These are phyloP conservation scores for Mesochorus sp. DNA, from an alignment of 2,888 invertebrate species.

Conservation along the genomic window DNA sequence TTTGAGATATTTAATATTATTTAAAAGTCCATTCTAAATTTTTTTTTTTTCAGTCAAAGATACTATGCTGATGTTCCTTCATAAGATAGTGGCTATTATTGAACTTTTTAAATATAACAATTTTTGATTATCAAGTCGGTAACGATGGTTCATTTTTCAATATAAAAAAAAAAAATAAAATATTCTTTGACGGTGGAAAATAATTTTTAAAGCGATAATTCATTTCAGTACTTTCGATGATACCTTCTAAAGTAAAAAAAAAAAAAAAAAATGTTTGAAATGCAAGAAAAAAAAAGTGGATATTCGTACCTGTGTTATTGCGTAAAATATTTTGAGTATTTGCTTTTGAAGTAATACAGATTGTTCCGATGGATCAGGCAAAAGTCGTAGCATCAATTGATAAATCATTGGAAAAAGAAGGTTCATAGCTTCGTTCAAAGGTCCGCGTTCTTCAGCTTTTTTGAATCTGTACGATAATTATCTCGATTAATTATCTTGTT, in stretches of 20 bases:
- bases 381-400: constrained; percentile 89
- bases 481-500: constrained; percentile 9
- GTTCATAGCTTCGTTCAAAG: constrained; percentile 97
- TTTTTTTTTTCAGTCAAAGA: too few relatives aligned
- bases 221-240: too few relatives aligned
- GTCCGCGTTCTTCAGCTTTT: constrained; percentile 93
- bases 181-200: too few relatives aligned
- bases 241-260: neutral
- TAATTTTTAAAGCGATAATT: too few relatives aligned
- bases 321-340: constrained; percentile 95
- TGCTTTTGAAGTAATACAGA: constrained; percentile 97
- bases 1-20: too few relatives aligned
- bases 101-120: too few relatives aligned
- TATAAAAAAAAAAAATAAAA: too few relatives aligned
- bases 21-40: too few relatives aligned
- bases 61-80: too few relatives aligned
- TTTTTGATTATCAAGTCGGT: too few relatives aligned
- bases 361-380: constrained; percentile 93
- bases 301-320: constrained; percentile 90
- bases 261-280: neutral
- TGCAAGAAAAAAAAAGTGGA: neutral
- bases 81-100: too few relatives aligned
- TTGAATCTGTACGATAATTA: constrained; percentile 89
- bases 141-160: too few relatives aligned
- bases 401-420: constrained; percentile 95